phyloP scores from a whole-genome alignment of 2,113 vertebrate species.

The Forbesichthys agassizii region DNA sequence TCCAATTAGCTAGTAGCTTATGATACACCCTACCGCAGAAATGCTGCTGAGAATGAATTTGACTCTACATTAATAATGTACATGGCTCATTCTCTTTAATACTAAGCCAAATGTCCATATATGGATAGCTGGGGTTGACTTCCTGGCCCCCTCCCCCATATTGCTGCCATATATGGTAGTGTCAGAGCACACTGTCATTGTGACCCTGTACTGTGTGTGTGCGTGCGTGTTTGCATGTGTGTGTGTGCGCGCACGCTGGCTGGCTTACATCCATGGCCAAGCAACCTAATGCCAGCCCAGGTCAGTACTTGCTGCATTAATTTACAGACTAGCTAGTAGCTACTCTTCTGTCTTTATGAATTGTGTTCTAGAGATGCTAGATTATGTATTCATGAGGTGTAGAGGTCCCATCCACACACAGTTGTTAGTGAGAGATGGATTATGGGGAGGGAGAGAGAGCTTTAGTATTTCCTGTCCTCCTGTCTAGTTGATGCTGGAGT shows the following conservation, averaged over 20 bases:
- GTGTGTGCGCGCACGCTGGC: neutral
- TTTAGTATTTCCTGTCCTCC: conserved; percentile 6
- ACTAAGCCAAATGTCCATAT: conserved; percentile 39
- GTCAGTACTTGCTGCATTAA: conserved; percentile 46
- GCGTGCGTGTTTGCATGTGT: too few species aligned
- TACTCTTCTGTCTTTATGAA: conserved; percentile 25
- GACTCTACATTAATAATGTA: conserved; percentile 40
- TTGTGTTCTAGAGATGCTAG: conserved; percentile 58
- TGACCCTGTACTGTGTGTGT: conserved; percentile 28
- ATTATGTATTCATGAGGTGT: conserved; percentile 60
- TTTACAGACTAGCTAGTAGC: conserved; percentile 38
- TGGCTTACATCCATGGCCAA: conserved; percentile 43
- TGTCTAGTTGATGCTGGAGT: conserved; percentile 31
- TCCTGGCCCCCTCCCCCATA: conserved; percentile 30
- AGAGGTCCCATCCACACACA: conserved; percentile 46
- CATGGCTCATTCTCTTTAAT: conserved; percentile 23
- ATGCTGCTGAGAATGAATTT: conserved; percentile 1
- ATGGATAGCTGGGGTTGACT: conserved; percentile 39
- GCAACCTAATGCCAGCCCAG: conserved; percentile 37
- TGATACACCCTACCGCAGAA: conserved; percentile 3
- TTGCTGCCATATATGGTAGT: conserved; percentile 37
- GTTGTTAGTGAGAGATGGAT: conserved; percentile 60
- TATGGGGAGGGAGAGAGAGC: conserved; percentile 23
- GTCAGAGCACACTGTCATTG: conserved; percentile 43
- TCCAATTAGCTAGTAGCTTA: conserved; percentile 14